Conservation (phyloP, 1,140 invertebrate genomes). For the Aricia agestis region DNA sequence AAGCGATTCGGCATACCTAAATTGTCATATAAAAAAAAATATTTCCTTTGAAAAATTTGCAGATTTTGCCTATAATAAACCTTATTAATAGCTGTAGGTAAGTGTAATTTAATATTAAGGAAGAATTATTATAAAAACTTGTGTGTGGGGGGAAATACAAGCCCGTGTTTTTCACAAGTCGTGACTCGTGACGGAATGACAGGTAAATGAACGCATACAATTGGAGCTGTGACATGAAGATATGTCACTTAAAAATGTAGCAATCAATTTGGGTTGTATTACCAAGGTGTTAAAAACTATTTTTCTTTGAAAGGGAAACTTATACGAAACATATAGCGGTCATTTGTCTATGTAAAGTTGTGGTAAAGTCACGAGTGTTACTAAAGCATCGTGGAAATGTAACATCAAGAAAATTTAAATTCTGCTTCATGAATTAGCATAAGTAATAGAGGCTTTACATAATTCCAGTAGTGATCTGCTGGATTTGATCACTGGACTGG, state of each 20-base stretch:
- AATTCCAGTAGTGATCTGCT: too few species aligned
- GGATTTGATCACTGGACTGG: too few species aligned
- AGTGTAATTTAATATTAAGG: too few species aligned
- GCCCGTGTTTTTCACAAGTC: constrained; percentile 29
- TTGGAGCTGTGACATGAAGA: constrained; percentile 33
- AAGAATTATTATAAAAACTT: neutral
- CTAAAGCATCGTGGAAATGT: too few species aligned
- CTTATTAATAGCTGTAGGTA: too few species aligned
- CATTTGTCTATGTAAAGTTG: neutral
- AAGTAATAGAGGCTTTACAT: too few species aligned
- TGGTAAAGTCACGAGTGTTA: neutral
- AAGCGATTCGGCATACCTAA: too few species aligned
- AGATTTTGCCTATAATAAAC: too few species aligned
- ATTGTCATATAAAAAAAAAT: too few species aligned
- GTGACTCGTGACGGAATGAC: constrained; percentile 40
- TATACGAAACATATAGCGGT: neutral
- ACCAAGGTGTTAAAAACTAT: constrained; percentile 14
- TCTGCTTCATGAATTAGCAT: too few species aligned
- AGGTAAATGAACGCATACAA: constrained; percentile 44
- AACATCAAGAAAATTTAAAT: too few species aligned
- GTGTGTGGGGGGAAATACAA: neutral
- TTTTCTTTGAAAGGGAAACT: constrained; percentile 12
- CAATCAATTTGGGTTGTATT: constrained; percentile 17
- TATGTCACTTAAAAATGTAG: constrained; percentile 20
- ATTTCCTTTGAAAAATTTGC: too few species aligned